phyloP scores from a whole-genome alignment of 2,888 invertebrate genomes.

The Drosophila mulleri region DNA sequence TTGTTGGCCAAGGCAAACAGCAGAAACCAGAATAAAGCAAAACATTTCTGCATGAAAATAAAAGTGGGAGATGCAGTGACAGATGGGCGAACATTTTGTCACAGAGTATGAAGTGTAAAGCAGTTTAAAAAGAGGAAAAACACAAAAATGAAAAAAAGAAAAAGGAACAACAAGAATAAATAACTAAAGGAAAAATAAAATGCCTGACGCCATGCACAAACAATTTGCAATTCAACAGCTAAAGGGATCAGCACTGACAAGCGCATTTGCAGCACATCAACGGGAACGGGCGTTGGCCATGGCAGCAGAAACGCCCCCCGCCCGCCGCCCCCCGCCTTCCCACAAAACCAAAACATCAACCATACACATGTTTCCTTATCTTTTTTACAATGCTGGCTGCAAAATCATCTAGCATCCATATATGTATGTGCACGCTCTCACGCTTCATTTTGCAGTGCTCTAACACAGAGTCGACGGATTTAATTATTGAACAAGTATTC shows the following conservation, averaged over 20 bases:
- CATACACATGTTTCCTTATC: slow-evolving; percentile 49
- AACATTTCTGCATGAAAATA: slow-evolving; percentile 54
- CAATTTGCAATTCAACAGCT: slow-evolving; percentile 82
- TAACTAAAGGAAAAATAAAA: slow-evolving; percentile 44
- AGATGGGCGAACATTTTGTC: slow-evolving; percentile 79
- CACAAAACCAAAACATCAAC: slow-evolving; percentile 27
- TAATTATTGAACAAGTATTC: neutral
- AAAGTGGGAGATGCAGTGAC: slow-evolving; percentile 64
- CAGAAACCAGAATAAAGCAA: slow-evolving; percentile 6
- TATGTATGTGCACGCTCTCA: slow-evolving; percentile 12
- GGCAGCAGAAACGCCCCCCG: neutral
- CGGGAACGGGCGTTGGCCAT: neutral
- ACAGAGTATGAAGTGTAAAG: slow-evolving; percentile 41
- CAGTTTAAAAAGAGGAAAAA: slow-evolving; percentile 1
- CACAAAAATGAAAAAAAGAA: neutral
- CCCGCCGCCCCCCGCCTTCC: neutral
- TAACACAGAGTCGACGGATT: slow-evolving; percentile 7
- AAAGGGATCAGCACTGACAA: slow-evolving; percentile 79
- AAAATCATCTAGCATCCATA: slow-evolving; percentile 49
- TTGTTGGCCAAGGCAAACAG: slow-evolving; percentile 33
- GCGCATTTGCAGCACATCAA: slow-evolving; percentile 65
- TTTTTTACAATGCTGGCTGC: slow-evolving; percentile 1
- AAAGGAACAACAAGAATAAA: slow-evolving; percentile 18
- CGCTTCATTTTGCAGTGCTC: slow-evolving; percentile 37
- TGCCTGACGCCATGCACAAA: slow-evolving; percentile 74